Evolutionary conservation across 2,113 vertebrate genomes (phyloP).

Genomic region (Microcebus tavaratra): DNA sequence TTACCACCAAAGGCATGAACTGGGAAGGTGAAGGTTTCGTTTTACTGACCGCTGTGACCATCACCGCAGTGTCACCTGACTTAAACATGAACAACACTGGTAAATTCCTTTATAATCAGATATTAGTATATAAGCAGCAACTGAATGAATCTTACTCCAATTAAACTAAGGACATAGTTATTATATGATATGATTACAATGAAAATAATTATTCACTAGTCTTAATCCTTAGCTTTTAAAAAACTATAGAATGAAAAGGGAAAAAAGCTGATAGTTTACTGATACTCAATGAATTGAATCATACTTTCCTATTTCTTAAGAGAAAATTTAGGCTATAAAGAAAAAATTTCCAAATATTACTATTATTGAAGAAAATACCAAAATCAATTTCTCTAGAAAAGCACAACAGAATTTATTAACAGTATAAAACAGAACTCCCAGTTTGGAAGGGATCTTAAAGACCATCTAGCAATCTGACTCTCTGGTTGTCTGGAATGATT

Average conservation of each 20-base stretch:
- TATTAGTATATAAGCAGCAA: slow-evolving; percentile 23
- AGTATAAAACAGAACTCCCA: slow-evolving; percentile 23
- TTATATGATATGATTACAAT: slow-evolving; percentile 9
- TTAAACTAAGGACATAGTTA: slow-evolving; percentile 50
- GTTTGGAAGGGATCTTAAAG: slow-evolving; percentile 42
- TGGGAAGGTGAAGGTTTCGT: slow-evolving; percentile 93
- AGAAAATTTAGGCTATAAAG: slow-evolving; percentile 33
- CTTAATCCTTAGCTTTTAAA: slow-evolving; percentile 36
- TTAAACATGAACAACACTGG: slow-evolving; percentile 72
- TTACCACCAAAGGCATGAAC: slow-evolving; percentile 97
- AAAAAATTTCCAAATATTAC: slow-evolving; percentile 13
- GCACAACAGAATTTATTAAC: background rate
- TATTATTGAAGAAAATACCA: slow-evolving; percentile 27
- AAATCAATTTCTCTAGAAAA: slow-evolving; percentile 48
- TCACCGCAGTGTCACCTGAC: slow-evolving; percentile 96
- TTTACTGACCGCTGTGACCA: slow-evolving; percentile 98
- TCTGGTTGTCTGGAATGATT: background rate
- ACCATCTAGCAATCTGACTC: background rate
- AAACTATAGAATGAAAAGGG: slow-evolving; percentile 3
- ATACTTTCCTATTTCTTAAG: slow-evolving; percentile 38
- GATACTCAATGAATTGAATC: background rate
- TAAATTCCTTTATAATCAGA: slow-evolving; percentile 51
- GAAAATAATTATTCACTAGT: slow-evolving; percentile 34
- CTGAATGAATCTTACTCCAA: slow-evolving; percentile 10
- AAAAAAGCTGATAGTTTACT: slow-evolving; percentile 19